Conservation (phyloP, 2,113 vertebrate genomes). For the Ailurus styani region DNA sequence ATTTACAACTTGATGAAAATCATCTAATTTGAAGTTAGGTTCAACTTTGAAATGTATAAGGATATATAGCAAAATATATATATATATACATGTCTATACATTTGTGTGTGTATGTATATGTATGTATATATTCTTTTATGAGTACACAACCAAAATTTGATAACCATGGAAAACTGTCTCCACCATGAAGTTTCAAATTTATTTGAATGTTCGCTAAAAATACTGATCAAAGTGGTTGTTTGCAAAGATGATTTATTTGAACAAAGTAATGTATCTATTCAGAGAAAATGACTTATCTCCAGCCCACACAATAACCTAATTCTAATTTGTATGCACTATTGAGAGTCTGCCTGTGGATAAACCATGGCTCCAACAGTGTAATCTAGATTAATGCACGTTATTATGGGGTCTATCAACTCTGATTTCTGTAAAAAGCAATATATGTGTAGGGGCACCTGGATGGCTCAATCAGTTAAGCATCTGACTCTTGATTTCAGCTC, state of each 20-base stretch:
- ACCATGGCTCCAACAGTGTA: not conserved
- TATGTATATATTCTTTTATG: not conserved
- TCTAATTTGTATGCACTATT: not conserved
- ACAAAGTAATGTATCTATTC: not conserved
- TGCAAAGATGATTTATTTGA: not conserved
- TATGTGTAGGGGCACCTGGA: not conserved
- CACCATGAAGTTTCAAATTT: not conserved
- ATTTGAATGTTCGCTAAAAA: not conserved
- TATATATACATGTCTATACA: not conserved
- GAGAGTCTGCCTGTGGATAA: not conserved
- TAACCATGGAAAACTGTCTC: not conserved
- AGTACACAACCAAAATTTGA: not conserved
- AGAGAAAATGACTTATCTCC: not conserved
- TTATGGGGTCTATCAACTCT: not conserved
- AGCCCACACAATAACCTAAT: not conserved
- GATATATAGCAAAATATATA: not conserved
- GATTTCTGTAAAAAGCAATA: not conserved
- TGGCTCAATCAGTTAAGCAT: not conserved
- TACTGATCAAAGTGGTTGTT: not conserved
- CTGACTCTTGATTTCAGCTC: not conserved
- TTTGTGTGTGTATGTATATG: not conserved
- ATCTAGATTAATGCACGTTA: not conserved
- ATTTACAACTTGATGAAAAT: not conserved
- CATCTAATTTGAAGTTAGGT: not conserved
- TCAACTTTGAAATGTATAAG: not conserved